phyloP scores from a whole-genome alignment of 2,888 invertebrate genomes.

The Ferdinandea cuprea region DNA sequence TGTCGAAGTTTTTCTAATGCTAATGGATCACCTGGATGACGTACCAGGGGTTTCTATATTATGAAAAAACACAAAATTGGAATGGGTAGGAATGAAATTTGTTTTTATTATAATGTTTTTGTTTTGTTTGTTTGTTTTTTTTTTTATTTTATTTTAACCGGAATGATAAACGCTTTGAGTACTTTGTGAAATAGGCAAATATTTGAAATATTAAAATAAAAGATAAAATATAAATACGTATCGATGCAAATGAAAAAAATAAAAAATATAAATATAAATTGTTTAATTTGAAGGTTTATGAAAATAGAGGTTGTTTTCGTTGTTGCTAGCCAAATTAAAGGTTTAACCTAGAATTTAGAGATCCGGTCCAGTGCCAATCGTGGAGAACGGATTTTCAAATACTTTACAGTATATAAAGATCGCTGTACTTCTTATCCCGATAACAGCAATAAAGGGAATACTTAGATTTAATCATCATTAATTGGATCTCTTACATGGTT shows the following conservation, averaged over 20 bases:
- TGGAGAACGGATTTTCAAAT: too few species aligned
- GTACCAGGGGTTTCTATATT: slow-evolving; percentile 93
- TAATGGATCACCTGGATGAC: slow-evolving; percentile 90
- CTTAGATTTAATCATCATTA: too few species aligned
- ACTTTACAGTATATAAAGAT: too few species aligned
- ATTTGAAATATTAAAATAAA: background rate
- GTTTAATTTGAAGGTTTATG: too few species aligned
- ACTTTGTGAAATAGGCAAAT: slow-evolving; percentile 1
- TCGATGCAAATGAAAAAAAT: background rate
- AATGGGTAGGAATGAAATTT: slow-evolving; percentile 41
- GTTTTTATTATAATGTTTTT: slow-evolving; percentile 35
- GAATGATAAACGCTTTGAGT: slow-evolving; percentile 21
- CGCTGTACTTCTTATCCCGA: too few species aligned
- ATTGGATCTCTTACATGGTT: too few species aligned
- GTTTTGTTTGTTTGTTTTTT: background rate
- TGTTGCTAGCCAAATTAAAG: too few species aligned
- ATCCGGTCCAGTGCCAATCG: too few species aligned
- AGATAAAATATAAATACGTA: background rate
- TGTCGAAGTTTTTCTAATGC: slow-evolving; percentile 92
- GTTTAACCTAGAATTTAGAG: too few species aligned
- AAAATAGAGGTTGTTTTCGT: too few species aligned
- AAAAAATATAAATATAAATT: too few species aligned
- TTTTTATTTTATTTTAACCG: background rate
- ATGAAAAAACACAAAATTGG: slow-evolving; percentile 35
- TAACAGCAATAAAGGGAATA: too few species aligned